These are phyloP conservation scores for Strix aluco DNA, from an alignment of 2,113 vertebrate genomes.

Conservation along the genomic window DNA sequence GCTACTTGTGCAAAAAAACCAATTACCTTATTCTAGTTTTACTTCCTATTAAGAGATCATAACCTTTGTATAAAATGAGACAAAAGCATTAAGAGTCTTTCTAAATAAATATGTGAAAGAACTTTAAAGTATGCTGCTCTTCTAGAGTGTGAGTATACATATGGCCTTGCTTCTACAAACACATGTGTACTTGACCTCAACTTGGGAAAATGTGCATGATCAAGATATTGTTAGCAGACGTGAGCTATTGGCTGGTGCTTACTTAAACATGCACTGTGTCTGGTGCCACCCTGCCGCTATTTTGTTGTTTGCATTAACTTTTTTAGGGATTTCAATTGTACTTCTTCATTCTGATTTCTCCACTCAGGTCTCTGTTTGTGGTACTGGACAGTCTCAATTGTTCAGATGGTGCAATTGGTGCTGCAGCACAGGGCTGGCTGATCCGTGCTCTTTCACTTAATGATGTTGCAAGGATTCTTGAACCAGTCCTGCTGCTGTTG, in stretches of 20 bases:
- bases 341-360: not conserved
- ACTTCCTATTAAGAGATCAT: not conserved
- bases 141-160: not conserved
- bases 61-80: not conserved
- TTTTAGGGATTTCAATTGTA: not conserved
- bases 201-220: not conserved
- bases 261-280: not conserved
- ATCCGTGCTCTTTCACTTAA: conserved; percentile 88
- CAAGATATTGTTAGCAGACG: not conserved
- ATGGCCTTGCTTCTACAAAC: not conserved
- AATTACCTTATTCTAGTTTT: not conserved
- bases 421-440: conserved; percentile 93
- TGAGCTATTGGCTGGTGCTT: not conserved
- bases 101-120: not conserved
- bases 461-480: conserved; percentile 92
- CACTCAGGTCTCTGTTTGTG: conserved; percentile 90
- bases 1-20: not conserved
- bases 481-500: conserved; percentile 91
- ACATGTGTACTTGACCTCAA: not conserved
- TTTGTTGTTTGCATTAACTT: not conserved
- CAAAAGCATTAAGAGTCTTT: not conserved
- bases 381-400: conserved; percentile 92
- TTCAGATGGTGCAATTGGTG: conserved; percentile 86
- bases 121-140: not conserved
- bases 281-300: not conserved